phyloP scores from a whole-genome alignment of 2,797 vertebrate species.

The Molossus molossus region DNA sequence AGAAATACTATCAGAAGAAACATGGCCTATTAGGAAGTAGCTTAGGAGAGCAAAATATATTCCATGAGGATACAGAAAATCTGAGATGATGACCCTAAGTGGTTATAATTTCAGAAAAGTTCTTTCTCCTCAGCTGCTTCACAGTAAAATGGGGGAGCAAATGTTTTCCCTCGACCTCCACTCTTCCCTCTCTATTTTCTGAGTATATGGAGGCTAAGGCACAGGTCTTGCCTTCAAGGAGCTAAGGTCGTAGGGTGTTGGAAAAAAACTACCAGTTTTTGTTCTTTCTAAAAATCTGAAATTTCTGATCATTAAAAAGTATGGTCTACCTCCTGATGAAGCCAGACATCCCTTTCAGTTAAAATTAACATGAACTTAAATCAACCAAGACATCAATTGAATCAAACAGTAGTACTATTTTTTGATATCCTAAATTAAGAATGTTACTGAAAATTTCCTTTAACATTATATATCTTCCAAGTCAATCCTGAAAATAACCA shows the following conservation, averaged over 20 bases:
- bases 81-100: not conserved
- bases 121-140: not conserved
- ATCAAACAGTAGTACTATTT: not conserved
- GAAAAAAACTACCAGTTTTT: not conserved
- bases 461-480: not conserved
- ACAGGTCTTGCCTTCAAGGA: not conserved
- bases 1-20: too few species aligned
- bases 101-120: not conserved
- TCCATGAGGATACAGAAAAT: not conserved
- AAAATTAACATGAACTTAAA: slow-evolving; percentile 56
- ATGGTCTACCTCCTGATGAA: not conserved
- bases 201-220: not conserved
- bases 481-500: not conserved
- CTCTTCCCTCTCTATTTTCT: not conserved
- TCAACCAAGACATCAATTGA: not conserved
- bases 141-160: not conserved
- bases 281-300: slow-evolving; percentile 33
- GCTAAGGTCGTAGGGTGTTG: not conserved
- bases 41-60: not conserved
- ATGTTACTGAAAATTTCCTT: not conserved
- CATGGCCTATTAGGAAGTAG: not conserved
- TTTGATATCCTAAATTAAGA: slow-evolving; percentile 22
- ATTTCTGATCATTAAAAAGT: not conserved
- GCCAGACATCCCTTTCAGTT: slow-evolving; percentile 43
- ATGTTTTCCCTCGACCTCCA: not conserved